These are phyloP conservation scores for Cremastinae sp. DNA, from an alignment of 2,888 invertebrate genomes.

Conservation along the genomic window DNA sequence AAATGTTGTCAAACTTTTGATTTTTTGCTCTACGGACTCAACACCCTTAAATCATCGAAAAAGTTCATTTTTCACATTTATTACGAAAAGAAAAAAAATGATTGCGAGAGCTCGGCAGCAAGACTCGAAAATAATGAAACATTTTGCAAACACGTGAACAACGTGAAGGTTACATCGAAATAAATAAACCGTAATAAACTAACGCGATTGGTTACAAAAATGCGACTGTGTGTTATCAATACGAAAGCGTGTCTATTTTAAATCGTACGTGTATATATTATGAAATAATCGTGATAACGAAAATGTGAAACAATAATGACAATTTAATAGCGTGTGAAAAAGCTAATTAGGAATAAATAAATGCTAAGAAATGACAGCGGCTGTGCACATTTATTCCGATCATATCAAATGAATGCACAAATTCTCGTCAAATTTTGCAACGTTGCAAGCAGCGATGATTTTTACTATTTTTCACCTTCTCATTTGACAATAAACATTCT, in stretches of 20 bases:
- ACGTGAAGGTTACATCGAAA: conserved; percentile 41
- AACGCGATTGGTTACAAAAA: conserved; percentile 75
- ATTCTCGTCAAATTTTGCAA: too few relatives aligned
- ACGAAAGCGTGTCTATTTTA: conserved; percentile 74
- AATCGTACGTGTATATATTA: conserved; percentile 67
- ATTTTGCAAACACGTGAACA: conserved; percentile 7
- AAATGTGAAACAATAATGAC: neutral
- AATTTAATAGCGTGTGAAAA: conserved; percentile 28
- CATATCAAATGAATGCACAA: too few relatives aligned
- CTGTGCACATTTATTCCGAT: conserved; percentile 31
- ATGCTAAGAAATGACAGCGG: conserved; percentile 28
- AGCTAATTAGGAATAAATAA: conserved; percentile 48
- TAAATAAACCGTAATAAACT: conserved; percentile 65
- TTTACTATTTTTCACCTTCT: too few relatives aligned
- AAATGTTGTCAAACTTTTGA: too few relatives aligned
- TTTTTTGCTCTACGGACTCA: too few relatives aligned
- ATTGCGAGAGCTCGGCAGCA: too few relatives aligned
- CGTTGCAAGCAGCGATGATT: too few relatives aligned
- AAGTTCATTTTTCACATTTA: neutral
- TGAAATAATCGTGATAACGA: conserved; percentile 9
- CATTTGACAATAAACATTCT: too few relatives aligned
- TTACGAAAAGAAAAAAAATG: too few relatives aligned
- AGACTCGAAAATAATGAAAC: neutral
- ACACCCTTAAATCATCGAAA: too few relatives aligned
- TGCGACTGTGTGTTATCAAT: conserved; percentile 74